These are phyloP conservation scores for Microvelia longipes DNA, from an alignment of 1,140 invertebrate species.

Conservation along the genomic window DNA sequence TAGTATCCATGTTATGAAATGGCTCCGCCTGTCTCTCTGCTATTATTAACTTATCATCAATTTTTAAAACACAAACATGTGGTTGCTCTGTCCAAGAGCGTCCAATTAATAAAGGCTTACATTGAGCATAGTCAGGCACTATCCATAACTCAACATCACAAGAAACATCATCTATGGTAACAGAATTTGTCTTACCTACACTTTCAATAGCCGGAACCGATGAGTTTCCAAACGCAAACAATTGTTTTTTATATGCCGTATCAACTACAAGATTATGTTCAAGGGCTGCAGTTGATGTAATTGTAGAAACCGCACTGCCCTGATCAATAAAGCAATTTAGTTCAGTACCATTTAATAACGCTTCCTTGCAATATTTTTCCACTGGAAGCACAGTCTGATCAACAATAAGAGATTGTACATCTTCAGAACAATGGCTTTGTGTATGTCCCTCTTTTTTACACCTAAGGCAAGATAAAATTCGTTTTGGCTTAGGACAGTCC, in stretches of 20 bases:
- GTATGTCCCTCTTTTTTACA: background rate
- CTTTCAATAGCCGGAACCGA: background rate
- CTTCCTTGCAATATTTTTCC: background rate
- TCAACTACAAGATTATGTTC: background rate
- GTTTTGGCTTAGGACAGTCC: background rate
- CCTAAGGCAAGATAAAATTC: background rate
- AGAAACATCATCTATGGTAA: background rate
- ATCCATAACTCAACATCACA: background rate
- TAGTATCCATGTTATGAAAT: background rate
- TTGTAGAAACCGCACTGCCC: background rate
- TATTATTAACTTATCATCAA: background rate
- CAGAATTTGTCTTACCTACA: background rate
- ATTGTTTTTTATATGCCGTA: background rate
- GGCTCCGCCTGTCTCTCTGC: background rate
- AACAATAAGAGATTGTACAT: background rate
- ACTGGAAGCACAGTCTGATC: background rate
- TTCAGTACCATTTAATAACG: background rate
- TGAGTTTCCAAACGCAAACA: background rate
- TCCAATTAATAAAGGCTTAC: background rate
- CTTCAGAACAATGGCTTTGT: background rate
- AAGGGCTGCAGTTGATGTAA: background rate
- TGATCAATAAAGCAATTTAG: background rate
- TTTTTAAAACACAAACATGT: background rate
- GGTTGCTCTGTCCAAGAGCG: background rate
- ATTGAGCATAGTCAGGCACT: background rate